Evolutionary conservation across 2,888 invertebrate species (phyloP).

Genomic region (Oegoconia quadripuncta): DNA sequence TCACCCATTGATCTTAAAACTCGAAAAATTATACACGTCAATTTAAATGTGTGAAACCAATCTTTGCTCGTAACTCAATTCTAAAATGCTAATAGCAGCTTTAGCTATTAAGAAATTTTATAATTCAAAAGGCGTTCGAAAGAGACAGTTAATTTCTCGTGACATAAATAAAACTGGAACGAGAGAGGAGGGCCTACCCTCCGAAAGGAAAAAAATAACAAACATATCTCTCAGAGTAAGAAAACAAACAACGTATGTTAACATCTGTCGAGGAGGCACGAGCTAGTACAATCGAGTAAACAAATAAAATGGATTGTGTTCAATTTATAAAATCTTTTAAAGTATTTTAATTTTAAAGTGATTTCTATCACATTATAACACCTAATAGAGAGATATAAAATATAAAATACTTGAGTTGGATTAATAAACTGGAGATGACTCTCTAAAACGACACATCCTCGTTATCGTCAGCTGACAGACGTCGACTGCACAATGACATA

Average conservation of each 20-base stretch:
- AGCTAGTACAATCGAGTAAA: slow-evolving; percentile 43
- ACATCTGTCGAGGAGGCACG: slow-evolving; percentile 72
- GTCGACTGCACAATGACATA: no score
- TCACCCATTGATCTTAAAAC: slow-evolving; percentile 4
- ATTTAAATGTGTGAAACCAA: slow-evolving; percentile 18
- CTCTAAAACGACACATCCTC: no score
- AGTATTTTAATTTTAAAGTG: no score
- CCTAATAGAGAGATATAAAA: no score
- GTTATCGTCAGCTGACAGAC: no score
- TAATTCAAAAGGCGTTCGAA: slow-evolving; percentile 46
- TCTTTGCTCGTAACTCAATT: slow-evolving; percentile 26
- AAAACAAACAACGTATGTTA: slow-evolving; percentile 78
- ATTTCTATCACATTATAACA: no score
- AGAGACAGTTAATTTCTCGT: slow-evolving; percentile 68
- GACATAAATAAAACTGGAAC: slow-evolving; percentile 73
- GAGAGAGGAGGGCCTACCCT: slow-evolving; percentile 45
- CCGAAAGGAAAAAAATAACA: slow-evolving; percentile 60
- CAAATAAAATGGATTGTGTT: no score
- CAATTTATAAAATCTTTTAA: no score
- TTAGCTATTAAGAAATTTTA: slow-evolving; percentile 58
- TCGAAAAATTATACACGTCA: slow-evolving; percentile 9
- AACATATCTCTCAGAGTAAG: slow-evolving; percentile 75
- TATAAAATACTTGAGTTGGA: no score
- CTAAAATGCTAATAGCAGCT: slow-evolving; percentile 36
- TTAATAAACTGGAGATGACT: no score